Conservation (phyloP, 2,113 vertebrate species). For the Leucopsar rothschildi region DNA sequence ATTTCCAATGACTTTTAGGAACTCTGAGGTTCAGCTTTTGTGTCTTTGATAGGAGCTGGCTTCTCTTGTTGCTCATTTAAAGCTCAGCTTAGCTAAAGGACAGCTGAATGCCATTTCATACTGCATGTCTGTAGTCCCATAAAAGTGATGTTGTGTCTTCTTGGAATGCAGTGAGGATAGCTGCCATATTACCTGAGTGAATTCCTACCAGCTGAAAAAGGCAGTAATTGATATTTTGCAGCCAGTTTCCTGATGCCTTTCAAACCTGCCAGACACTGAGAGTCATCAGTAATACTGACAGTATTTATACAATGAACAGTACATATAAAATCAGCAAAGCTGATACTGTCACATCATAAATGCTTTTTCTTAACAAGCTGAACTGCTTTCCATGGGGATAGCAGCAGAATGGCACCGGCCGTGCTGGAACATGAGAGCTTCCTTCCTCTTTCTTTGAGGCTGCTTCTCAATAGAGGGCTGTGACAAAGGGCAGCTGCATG, state of each 20-base stretch:
- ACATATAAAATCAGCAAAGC: not conserved
- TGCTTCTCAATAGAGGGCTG: not conserved
- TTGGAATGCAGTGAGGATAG: not conserved
- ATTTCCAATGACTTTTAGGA: not conserved
- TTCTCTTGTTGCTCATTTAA: not conserved
- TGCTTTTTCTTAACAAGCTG: not conserved
- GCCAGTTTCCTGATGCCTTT: not conserved
- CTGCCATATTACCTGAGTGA: not conserved
- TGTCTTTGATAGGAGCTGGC: not conserved
- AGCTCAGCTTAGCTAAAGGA: not conserved
- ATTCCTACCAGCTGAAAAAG: not conserved
- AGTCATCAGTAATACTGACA: not conserved
- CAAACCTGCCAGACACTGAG: not conserved
- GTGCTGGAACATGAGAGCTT: not conserved
- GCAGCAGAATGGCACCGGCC: not conserved
- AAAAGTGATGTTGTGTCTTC: not conserved
- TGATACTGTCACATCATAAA: not conserved
- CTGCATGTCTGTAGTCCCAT: accelerated
- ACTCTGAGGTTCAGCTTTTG: not conserved
- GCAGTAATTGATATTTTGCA: not conserved
- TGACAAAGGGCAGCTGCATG: not conserved
- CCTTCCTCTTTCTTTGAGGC: not conserved
- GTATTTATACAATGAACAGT: not conserved
- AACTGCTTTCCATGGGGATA: not conserved
- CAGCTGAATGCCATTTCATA: not conserved